Percentiles rank a stretch among this genome's conserved stretches.
Conservation (phyloP, 2,797 vertebrate species). For the Adrianichthys oophorus region DNA sequence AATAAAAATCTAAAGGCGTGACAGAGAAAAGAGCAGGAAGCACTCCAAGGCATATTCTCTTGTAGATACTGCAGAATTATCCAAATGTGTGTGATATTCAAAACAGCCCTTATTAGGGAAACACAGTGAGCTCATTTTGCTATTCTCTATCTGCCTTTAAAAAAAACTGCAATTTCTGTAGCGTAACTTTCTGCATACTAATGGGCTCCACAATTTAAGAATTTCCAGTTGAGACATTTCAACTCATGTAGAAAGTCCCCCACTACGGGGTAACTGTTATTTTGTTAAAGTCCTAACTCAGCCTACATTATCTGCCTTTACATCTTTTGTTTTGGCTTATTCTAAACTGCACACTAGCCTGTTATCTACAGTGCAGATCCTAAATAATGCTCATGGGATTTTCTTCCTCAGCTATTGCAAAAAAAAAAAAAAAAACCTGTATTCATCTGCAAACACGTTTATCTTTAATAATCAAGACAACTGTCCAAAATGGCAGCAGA, state of each 20-base stretch:
- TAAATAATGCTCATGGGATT: too few relatives aligned
- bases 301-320: too few relatives aligned
- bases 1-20: conserved; percentile 14
- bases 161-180: conserved; percentile 5
- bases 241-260: neutral
- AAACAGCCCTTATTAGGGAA: conserved; percentile 1
- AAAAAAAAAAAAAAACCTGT: too few relatives aligned
- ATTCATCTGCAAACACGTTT: too few relatives aligned
- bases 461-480: neutral
- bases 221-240: conserved; percentile 2
- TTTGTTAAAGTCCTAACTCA: too few relatives aligned
- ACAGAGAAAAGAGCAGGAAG: conserved; percentile 21
- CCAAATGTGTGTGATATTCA: conserved; percentile 8
- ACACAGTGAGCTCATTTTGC: neutral
- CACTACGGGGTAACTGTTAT: neutral
- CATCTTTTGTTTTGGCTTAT: too few relatives aligned
- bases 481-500: neutral
- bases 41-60: conserved; percentile 8
- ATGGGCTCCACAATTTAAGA: neutral
- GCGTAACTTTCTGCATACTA: neutral
- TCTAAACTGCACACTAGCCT: too few relatives aligned
- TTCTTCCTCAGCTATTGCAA: too few relatives aligned
- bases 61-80: conserved; percentile 9
- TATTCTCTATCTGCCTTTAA: neutral
- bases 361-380: too few relatives aligned